Evolutionary conservation across 2,113 vertebrate species (phyloP), one percentile per base, ranked within the genome.

Genomic region (Tricholaema leucomelas): DNA sequence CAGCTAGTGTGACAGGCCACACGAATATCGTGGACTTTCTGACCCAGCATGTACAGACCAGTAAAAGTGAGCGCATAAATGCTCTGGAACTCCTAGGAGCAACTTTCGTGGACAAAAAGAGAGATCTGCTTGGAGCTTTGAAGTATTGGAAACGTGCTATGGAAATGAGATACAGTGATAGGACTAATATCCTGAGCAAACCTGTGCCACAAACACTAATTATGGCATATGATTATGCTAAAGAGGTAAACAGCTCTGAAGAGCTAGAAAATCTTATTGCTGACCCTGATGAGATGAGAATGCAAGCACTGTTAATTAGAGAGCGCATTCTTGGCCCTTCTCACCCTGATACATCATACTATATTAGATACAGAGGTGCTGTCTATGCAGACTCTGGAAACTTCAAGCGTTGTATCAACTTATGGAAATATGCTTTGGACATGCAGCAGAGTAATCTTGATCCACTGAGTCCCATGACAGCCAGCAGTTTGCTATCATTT

Each of bases 111-210:
- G 99, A 99, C 95, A 99, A 99, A 93, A 99, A 99, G 91, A 97
- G 99, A 94, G 99, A 99, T 96, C 97, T 99, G 16, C 98, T 99
- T 60, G 99, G 99, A 66, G 99, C 99, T 82, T 97, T 99, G 92
- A 99, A 99, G 94, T 99, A 99, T 93, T 99, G 99, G 99, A 99
- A 99, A 91, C 97, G 98, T 97, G 99, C 99, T 92, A 99, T 99
- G 99, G 99, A 99, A 90, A 98, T 99, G 97, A 97, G 99, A 85
- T 98, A 99, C 96, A 97, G 97, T 61, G 99, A 99, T 66, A 97
- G 97, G 92, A 98, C 97, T 97, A 98, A 97, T 90, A 80, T 99
- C 73, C 96, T 99, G 60, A 97, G 97, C 85, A 99, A 99, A 96
- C 98, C 98, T 9, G 98, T 98, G 81, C 98, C 99, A 21, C 98